phyloP scores from a whole-genome alignment of 2,797 vertebrate genomes.

The Cyclopterus lumpus region DNA sequence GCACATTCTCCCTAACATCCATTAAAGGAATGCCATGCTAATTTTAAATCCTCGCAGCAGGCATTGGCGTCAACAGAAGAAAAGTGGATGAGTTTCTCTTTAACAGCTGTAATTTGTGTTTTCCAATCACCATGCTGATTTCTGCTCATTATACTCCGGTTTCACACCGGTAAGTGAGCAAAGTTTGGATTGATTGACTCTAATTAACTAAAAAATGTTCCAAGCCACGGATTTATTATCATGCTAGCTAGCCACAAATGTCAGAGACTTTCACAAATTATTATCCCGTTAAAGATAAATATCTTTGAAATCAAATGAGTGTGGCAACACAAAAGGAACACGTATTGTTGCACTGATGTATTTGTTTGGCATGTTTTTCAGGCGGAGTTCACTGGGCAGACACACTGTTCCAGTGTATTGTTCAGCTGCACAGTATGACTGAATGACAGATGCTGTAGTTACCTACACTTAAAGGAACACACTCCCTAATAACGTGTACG shows the following conservation, averaged over 20 bases:
- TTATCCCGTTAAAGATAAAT: conserved; percentile 90
- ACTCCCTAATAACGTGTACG: conserved; percentile 23
- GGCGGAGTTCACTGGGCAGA: conserved; percentile 74
- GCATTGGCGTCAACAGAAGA: conserved; percentile 84
- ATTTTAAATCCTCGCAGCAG: conserved; percentile 87
- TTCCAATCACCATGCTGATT: conserved; percentile 99
- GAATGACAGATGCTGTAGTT: conserved; percentile 66
- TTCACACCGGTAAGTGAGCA: conserved; percentile 99
- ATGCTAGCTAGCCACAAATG: conserved; percentile 99
- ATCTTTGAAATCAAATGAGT: conserved; percentile 87
- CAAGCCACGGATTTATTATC: conserved; percentile 99
- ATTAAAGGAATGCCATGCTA: conserved; percentile 85
- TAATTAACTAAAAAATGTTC: conserved; percentile 99
- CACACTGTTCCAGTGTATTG: conserved; percentile 65
- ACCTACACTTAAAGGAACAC: conserved; percentile 54
- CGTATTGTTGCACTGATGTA: conserved; percentile 83
- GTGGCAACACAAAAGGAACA: conserved; percentile 85
- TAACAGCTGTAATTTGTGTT: conserved; percentile 98
- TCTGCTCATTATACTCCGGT: conserved; percentile 99
- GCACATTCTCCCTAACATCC: conserved; percentile 76
- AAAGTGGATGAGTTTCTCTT: conserved; percentile 88
- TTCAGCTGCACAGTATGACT: conserved; percentile 59
- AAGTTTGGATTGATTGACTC: conserved; percentile 99
- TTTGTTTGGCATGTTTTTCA: conserved; percentile 83
- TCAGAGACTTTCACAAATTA: conserved; percentile 91